phyloP scores from a whole-genome alignment of 1,140 invertebrate species.

The Brachionus rotundiformis region DNA sequence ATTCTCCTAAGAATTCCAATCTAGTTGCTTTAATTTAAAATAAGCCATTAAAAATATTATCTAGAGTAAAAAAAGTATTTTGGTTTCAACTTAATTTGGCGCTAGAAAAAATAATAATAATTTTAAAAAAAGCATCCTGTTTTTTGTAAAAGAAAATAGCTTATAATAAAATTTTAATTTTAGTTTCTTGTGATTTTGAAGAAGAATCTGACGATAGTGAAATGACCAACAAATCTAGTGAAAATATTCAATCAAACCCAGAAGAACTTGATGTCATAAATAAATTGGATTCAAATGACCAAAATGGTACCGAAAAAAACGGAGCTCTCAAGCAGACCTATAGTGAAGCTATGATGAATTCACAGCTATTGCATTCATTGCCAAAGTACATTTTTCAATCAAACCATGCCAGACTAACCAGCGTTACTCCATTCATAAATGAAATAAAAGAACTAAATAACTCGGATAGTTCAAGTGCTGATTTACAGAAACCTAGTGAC shows the following conservation, averaged over 20 bases:
- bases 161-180: not conserved
- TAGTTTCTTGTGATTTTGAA: conserved; percentile 48
- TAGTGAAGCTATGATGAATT: conserved; percentile 50
- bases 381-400: conserved; percentile 51
- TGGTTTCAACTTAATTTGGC: not conserved
- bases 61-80: not conserved
- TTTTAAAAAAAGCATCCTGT: no score
- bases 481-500: conserved; percentile 88
- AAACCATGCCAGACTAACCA: conserved; percentile 24
- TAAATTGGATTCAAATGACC: not conserved
- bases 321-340: conserved; percentile 30
- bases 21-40: not conserved
- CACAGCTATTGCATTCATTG: not conserved
- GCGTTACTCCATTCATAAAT: conserved; percentile 10
- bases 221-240: not conserved
- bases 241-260: not conserved
- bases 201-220: conserved; percentile 33
- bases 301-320: not conserved
- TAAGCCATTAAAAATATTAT: not conserved
- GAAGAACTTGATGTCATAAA: not conserved
- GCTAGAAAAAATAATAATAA: not conserved
- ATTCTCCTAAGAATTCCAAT: not conserved
- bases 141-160: no score
- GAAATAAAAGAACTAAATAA: conserved; percentile 51
- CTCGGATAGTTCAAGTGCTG: not conserved